Percentiles rank a stretch among this genome's conserved stretches.
Evolutionary conservation across 2,113 vertebrate species (phyloP).

Genomic region (Phyllostomus hastatus): DNA sequence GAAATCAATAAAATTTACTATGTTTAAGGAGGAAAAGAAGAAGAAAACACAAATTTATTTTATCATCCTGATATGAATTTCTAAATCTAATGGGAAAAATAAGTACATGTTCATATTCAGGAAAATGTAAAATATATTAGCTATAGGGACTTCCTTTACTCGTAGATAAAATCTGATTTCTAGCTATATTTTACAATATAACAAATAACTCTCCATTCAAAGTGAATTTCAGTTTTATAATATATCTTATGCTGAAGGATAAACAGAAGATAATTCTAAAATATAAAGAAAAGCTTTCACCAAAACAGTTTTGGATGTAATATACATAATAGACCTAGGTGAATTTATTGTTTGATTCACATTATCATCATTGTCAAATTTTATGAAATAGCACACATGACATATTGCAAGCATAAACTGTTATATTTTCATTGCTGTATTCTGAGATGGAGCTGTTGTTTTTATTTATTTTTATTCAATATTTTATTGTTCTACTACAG

Average conservation of each 20-base stretch:
- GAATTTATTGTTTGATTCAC: not conserved
- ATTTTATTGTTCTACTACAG: too few species aligned
- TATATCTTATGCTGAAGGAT: not conserved
- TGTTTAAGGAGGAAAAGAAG: not conserved
- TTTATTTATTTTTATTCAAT: too few species aligned
- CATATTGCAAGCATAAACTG: not conserved
- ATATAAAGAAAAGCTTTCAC: not conserved
- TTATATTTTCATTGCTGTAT: not conserved
- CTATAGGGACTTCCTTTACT: not conserved
- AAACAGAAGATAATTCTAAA: not conserved
- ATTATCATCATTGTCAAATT: not conserved
- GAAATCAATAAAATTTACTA: slow-evolving; percentile 1
- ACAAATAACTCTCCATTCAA: not conserved
- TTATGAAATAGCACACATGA: not conserved
- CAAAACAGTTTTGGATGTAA: not conserved
- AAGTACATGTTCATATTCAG: not conserved
- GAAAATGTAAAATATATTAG: slow-evolving; percentile 1
- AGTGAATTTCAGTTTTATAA: slow-evolving; percentile 15
- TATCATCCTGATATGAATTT: not conserved
- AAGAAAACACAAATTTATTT: not conserved
- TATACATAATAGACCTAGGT: not conserved
- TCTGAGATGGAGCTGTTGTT: not conserved
- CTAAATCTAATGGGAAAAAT: not conserved
- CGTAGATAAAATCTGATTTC: not conserved
- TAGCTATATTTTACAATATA: not conserved